Evolutionary conservation across 2,888 invertebrate species (phyloP).

Genomic region (Platycnemis pennipes): DNA sequence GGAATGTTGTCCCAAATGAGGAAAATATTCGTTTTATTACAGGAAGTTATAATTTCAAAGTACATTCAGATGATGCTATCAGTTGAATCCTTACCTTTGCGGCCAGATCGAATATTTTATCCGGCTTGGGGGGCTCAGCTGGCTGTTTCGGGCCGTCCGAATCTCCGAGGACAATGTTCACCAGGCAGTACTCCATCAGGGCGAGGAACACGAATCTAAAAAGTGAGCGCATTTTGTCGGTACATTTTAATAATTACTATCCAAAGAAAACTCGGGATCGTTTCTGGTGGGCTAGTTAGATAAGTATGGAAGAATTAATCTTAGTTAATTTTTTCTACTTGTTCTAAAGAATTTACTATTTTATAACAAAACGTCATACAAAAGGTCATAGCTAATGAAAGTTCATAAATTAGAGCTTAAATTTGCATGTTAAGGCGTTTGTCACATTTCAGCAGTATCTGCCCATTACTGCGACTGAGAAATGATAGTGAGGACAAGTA

Average conservation of each 20-base stretch:
- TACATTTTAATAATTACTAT: neutral
- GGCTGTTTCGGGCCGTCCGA: conserved; percentile 82
- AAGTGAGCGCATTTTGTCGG: conserved; percentile 11
- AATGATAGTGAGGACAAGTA: no score
- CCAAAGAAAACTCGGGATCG: no score
- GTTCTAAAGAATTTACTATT: no score
- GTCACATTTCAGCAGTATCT: no score
- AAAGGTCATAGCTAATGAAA: no score
- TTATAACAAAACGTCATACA: no score
- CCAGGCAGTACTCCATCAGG: conserved; percentile 94
- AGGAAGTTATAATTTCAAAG: neutral
- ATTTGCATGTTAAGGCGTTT: no score
- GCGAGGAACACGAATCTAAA: conserved; percentile 94
- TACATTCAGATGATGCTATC: neutral
- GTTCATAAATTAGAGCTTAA: no score
- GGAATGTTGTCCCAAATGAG: neutral
- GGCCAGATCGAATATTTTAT: conserved; percentile 81
- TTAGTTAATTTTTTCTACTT: no score
- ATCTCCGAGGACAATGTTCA: conserved; percentile 91
- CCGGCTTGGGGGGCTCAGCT: conserved; percentile 80
- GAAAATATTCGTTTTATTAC: conserved; percentile 34
- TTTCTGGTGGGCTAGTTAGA: no score
- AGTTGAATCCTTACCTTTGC: conserved; percentile 75
- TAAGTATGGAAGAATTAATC: no score
- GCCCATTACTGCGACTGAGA: no score